Evolutionary conservation across 1,140 invertebrate genomes (phyloP).

Genomic region (Gryon sp.): DNA sequence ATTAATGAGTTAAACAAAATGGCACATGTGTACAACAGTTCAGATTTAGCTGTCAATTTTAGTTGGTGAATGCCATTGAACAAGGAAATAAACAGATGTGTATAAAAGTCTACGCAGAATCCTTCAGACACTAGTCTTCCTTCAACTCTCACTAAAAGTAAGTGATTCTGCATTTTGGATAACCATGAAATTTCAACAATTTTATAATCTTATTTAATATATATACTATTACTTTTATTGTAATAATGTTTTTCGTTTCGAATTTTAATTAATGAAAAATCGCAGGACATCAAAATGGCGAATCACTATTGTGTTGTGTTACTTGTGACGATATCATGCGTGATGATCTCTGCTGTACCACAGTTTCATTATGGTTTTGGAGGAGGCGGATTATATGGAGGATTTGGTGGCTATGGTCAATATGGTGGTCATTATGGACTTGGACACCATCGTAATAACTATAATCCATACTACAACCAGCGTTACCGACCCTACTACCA

Average conservation of each 20-base stretch:
- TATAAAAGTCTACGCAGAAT: constrained; percentile 42
- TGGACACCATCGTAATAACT: constrained; percentile 9
- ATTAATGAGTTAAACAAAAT: constrained; percentile 35
- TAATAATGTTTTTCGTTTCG: constrained; percentile 2
- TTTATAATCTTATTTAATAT: no score
- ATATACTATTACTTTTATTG: neutral
- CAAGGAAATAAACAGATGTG: constrained; percentile 48
- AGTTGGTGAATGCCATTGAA: constrained; percentile 15
- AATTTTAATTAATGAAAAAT: no score
- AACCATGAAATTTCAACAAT: no score
- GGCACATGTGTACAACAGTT: neutral
- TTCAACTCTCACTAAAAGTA: constrained; percentile 19
- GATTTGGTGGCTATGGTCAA: constrained; percentile 39
- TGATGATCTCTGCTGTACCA: constrained; percentile 24
- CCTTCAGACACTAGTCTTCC: constrained; percentile 19
- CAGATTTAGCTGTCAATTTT: constrained; percentile 30
- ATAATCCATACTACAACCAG: neutral
- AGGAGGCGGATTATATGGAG: constrained; percentile 14
- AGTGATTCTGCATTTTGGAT: constrained; percentile 1
- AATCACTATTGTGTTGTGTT: no score
- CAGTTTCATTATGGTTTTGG: constrained; percentile 35
- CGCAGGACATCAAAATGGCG: constrained; percentile 32
- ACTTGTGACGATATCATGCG: neutral
- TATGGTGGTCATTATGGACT: constrained; percentile 34
- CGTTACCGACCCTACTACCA: constrained; percentile 4